Evolutionary conservation across 2,797 vertebrate genomes (phyloP).

Genomic region (Lutjanus argentimaculatus): DNA sequence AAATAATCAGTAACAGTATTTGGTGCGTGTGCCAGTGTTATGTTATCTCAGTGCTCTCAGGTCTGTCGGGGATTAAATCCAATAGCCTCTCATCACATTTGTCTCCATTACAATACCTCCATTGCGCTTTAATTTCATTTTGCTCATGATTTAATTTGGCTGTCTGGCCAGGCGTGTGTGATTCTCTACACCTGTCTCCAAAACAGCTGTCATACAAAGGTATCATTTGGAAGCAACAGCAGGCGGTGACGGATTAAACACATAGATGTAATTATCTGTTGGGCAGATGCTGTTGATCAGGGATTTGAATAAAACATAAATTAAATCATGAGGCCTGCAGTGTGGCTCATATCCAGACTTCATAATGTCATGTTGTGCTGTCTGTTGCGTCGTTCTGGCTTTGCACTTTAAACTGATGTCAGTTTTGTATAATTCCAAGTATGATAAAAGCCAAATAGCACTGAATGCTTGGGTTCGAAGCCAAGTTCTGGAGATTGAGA

Average conservation of each 20-base stretch:
- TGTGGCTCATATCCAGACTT: constrained; percentile 35
- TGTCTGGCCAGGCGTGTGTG: constrained; percentile 31
- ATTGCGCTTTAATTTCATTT: constrained; percentile 30
- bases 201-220: constrained; percentile 28
- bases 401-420: constrained; percentile 33
- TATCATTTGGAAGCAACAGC: constrained; percentile 14
- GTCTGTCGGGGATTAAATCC: neutral
- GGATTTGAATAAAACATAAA: constrained; percentile 45
- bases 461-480: constrained; percentile 48
- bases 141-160: constrained; percentile 38
- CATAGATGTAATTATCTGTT: constrained; percentile 26
- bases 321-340: constrained; percentile 11
- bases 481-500: constrained; percentile 58
- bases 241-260: constrained; percentile 33
- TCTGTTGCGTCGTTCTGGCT: constrained; percentile 17
- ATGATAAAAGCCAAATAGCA: constrained; percentile 52
- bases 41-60: neutral
- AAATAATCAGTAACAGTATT: neutral
- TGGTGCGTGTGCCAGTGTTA: neutral
- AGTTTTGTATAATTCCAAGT: constrained; percentile 43
- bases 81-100: constrained; percentile 28
- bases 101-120: constrained; percentile 17
- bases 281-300: constrained; percentile 52
- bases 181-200: constrained; percentile 36
- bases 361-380: constrained; percentile 14